Evolutionary conservation across 2,888 invertebrate genomes (phyloP), one percentile per base, ranked within the genome.

Genomic region (Invenusta paracnida): DNA sequence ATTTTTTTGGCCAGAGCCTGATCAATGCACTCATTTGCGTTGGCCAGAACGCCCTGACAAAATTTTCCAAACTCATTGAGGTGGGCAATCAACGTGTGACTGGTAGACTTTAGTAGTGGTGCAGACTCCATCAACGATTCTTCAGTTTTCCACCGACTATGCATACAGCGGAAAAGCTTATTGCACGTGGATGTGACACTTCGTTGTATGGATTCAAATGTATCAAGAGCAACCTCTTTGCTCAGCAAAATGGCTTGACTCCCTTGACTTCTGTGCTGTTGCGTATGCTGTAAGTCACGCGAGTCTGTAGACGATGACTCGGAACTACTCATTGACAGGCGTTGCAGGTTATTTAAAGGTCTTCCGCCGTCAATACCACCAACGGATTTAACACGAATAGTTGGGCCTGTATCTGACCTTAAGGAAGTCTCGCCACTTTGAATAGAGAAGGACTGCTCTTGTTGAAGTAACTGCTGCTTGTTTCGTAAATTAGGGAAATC

Each of bases 1-100:
- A 90, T 87, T 85, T 89, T 89, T 67, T 88, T 89, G 2, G 90
- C 88, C 48, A 91, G 87, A 85, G 90, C 90, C 82, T 89, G 88
- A 85, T 91, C 90, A 5, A 82, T 30, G 66, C 84, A 84, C 29
- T 29, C 82, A 11, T 29, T 66, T 23, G 84, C 31, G 17, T 79
- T 79, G 29, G 23, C 81, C 1, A 84, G 66, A 23, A 84, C 84
- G 29, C 67, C 66, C 23, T 84, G 28, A 83, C 29, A 84, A 82
- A 84, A 84, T 23, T 79, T 29, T 11, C 23, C 73, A 67, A 84
- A 82, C 29, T 84, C 73, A 31, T 28, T 28, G 31, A 84, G 25
- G 27, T 67, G 29, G 13, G 31, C 17, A 23, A 29, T 17, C 17
- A 82, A 27, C 25, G 28, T n/a, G 1, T 82, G 5, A 28, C 67